phyloP scores from a whole-genome alignment of 2,797 vertebrate genomes.

The Naso thynnoides region DNA sequence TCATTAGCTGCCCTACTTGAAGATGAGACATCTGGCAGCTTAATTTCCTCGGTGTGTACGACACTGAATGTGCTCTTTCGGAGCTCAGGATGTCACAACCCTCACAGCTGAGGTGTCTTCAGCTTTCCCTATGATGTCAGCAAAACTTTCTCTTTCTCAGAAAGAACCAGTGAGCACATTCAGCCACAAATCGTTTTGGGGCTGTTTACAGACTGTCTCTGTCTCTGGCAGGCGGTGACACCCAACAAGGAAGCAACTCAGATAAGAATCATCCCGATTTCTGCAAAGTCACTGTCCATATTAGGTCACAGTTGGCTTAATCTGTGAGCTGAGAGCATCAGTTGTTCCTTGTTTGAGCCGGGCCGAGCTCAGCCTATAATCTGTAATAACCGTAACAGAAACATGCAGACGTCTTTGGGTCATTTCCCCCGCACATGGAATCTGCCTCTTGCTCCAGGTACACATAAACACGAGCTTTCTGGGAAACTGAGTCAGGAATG shows the following conservation, averaged over 20 bases:
- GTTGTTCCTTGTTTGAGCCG: not conserved
- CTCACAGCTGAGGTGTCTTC: not conserved
- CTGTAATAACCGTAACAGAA: accelerated
- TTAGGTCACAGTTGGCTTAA: conserved; percentile 28
- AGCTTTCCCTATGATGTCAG: not conserved
- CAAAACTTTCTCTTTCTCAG: conserved; percentile 1
- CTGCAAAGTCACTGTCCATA: conserved; percentile 45
- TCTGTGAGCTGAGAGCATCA: not conserved
- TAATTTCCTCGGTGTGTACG: not conserved
- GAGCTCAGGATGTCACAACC: not conserved
- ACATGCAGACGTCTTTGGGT: conserved; percentile 20
- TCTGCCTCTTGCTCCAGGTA: conserved; percentile 49
- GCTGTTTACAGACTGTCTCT: conserved; percentile 23
- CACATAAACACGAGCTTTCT: conserved; percentile 59
- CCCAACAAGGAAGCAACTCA: conserved; percentile 16
- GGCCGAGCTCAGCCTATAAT: not conserved
- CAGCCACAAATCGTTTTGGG: not conserved
- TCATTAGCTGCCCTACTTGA: not conserved
- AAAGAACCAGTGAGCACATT: not conserved
- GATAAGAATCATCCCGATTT: conserved; percentile 26
- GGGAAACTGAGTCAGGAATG: conserved; percentile 69
- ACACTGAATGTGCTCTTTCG: not conserved
- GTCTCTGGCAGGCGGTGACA: conserved; percentile 8
- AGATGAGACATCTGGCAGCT: not conserved
- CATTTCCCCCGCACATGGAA: not conserved